Evolutionary conservation across 1,140 invertebrate genomes (phyloP).

Genomic region (Drosophila nebulosa): DNA sequence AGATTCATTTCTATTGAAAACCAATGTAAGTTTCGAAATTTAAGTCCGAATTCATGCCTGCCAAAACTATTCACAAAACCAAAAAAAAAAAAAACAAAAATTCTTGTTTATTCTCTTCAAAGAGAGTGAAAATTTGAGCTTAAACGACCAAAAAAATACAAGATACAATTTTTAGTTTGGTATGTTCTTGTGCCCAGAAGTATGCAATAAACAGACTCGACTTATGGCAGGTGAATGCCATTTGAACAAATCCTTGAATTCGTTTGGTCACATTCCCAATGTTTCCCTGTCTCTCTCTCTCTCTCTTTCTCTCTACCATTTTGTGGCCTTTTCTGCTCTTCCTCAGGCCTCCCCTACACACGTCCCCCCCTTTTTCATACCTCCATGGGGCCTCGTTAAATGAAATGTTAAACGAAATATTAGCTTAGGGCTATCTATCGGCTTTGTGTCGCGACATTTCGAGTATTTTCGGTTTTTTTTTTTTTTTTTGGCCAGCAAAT

Average conservation of each 20-base stretch:
- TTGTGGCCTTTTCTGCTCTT: not conserved
- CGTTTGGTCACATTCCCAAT: not conserved
- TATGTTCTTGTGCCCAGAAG: not conserved
- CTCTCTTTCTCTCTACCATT: too few relatives aligned
- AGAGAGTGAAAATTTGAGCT: not conserved
- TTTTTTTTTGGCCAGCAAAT: constrained; percentile 55
- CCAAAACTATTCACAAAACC: too few relatives aligned
- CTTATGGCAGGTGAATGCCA: not conserved
- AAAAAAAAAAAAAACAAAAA: not conserved
- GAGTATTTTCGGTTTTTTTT: constrained; percentile 4
- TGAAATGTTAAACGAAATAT: constrained; percentile 80
- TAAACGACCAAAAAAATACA: not conserved
- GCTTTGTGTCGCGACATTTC: constrained; percentile 38
- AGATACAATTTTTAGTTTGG: constrained; percentile 14
- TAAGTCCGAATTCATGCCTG: too few relatives aligned
- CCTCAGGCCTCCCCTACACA: too few relatives aligned
- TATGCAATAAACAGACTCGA: not conserved
- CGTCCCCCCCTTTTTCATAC: constrained; percentile 17
- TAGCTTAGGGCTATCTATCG: constrained; percentile 40
- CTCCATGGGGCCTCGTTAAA: constrained; percentile 64
- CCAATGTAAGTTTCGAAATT: too few relatives aligned
- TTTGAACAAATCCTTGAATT: not conserved
- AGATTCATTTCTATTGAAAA: too few relatives aligned
- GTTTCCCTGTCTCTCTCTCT: not conserved
- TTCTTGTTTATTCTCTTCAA: not conserved